A percentile compares a stretch with the other conserved stretches of the same genome.
These are phyloP conservation scores for Sinocyclocheilus rhinocerous DNA, from an alignment of 2,113 vertebrate genomes.

Conservation along the genomic window DNA sequence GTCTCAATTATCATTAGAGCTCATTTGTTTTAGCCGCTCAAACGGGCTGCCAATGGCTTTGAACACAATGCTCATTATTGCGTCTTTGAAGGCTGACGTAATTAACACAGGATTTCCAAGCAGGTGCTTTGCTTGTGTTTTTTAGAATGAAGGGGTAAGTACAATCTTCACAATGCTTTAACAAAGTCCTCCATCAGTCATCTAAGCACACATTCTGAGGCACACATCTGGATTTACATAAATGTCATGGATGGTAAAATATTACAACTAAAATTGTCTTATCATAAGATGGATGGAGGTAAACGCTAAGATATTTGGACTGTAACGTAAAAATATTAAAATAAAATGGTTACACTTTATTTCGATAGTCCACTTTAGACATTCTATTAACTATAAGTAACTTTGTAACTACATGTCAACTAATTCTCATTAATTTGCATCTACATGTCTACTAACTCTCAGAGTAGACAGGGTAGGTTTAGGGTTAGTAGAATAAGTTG, in stretches of 20 bases:
- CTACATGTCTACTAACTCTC: too few species aligned
- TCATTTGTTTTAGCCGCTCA: slow-evolving; percentile 25
- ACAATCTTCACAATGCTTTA: slow-evolving; percentile 20
- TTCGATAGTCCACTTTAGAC: too few species aligned
- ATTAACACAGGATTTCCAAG: slow-evolving; percentile 18
- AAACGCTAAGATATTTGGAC: not conserved
- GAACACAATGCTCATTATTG: slow-evolving; percentile 14
- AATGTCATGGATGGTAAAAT: slow-evolving; percentile 37
- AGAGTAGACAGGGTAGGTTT: too few species aligned
- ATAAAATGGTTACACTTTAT: too few species aligned
- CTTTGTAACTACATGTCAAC: too few species aligned
- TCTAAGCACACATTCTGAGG: slow-evolving; percentile 25
- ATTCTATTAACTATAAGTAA: too few species aligned
- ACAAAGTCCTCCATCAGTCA: slow-evolving; percentile 30
- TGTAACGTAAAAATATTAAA: not conserved
- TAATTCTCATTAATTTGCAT: too few species aligned
- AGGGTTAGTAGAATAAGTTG: too few species aligned
- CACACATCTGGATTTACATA: slow-evolving; percentile 48
- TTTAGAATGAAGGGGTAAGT: not conserved
- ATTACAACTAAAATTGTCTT: slow-evolving; percentile 7
- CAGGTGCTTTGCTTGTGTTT: slow-evolving; percentile 8
- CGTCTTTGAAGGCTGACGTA: slow-evolving; percentile 19
- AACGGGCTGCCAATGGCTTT: slow-evolving; percentile 1
- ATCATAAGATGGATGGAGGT: slow-evolving; percentile 8
- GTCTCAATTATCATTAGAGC: slow-evolving; percentile 38